phyloP scores from a whole-genome alignment of 2,113 vertebrate species.

The Bufo gargarizans region DNA sequence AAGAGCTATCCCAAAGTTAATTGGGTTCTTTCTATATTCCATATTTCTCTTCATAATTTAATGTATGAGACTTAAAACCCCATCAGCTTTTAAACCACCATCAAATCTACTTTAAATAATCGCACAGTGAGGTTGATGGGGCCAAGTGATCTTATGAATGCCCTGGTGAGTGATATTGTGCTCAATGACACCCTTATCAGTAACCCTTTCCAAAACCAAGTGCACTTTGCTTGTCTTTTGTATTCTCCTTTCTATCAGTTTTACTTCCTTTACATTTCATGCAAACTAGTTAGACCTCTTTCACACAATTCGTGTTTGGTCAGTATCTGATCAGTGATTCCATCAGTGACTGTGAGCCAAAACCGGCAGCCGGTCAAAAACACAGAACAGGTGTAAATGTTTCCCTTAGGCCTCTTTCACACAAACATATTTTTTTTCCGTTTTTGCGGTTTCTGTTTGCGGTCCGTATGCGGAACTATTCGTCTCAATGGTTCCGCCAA shows the following conservation, averaged over 20 bases:
- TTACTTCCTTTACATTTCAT: not conserved
- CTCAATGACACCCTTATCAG: not conserved
- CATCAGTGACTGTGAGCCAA: no score
- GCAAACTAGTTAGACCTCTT: no score
- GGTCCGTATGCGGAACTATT: no score
- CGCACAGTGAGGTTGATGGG: not conserved
- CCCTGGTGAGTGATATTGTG: not conserved
- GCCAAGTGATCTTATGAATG: slow-evolving; percentile 28
- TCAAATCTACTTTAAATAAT: slow-evolving; percentile 52
- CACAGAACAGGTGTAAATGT: no score
- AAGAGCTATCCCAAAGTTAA: slow-evolving; percentile 51
- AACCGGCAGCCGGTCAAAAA: no score
- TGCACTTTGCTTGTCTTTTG: not conserved
- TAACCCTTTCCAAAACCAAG: not conserved
- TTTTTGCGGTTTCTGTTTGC: no score
- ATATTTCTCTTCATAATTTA: slow-evolving; percentile 51
- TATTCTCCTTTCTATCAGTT: not conserved
- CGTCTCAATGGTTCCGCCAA: no score
- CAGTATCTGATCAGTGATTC: no score
- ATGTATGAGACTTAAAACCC: slow-evolving; percentile 48
- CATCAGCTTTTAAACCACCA: slow-evolving; percentile 53
- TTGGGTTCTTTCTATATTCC: slow-evolving; percentile 46
- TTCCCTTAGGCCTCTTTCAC: no score
- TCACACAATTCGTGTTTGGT: no score
- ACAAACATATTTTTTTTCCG: no score